Base-by-base conservation (phyloP, 1,140 invertebrate species). In the Papilio polyxenes region DNA sequence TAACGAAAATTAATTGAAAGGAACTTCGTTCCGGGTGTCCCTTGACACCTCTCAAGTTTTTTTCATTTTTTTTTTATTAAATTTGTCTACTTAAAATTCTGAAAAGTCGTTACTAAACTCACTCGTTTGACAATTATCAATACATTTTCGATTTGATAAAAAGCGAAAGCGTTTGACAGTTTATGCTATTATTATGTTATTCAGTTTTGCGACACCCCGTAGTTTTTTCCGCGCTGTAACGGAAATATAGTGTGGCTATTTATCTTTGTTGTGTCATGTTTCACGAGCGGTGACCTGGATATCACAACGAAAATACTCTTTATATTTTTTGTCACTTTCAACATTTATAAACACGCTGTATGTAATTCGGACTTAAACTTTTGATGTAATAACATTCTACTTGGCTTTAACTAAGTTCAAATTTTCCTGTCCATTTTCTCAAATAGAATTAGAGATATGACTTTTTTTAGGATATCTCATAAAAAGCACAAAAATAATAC, bases 261-360 rank as follows among this genome's bases (percentile, higher is more conserved):
- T 72, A 72, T 72, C 65, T 72, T 72, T 72, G 65, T 37, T 72
- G 65, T 72, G 65, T 72, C 65, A 72, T 72, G 65, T 72, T 72
- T 72, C 65, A 72, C 65, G 65, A 72, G 65, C 65, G 65, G 31
- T 31, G 31, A 72, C 65, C 65, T 72, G 31, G 31, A 72, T 72
- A 72, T 72, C 65, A 72, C 1, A 72, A 6, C 2, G 65, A 69
- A 4, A 37, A 37, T 17, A 23, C 20, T 72, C 40, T 72, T 72
- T 69, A 69, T 69, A 59, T 65, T 69, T 72, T 69, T 72, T 37
- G 4, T 4, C 3, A 1, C 13, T 72, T 31, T 37, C 65, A 72
- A 72, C 65, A 15, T 72, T 37, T 31, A 72, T 72, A 37, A 72
- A 72, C 65, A 72, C 31, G 0, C 65, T 72, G 65, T 72, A 72